A percentile compares a stretch with the other conserved stretches of the same genome.
Evolutionary conservation across 2,113 vertebrate genomes (phyloP).

Genomic region (Rattus norvegicus): GRCr8 NC_086021.1:120700001-120700500

Average conservation of each 20-base stretch:
- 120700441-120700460: not conserved
- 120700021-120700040: not conserved
- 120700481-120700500: not conserved
- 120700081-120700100: not conserved
- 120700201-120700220: not conserved
- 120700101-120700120: not conserved
- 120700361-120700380: constrained; percentile 12
- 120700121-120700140: not conserved
- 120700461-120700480: not conserved
- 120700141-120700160: not conserved
- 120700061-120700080: too few species aligned
- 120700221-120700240: not conserved
- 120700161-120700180: too few species aligned
- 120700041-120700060: not conserved
- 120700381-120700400: not conserved
- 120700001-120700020: not conserved
- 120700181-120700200: not conserved
- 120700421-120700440: not conserved
- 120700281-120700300: not conserved
- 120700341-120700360: not conserved
- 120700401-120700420: not conserved
- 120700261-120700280: not conserved
- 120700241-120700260: not conserved
- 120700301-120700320: not conserved
- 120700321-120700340: not conserved